Conservation (phyloP, 2,797 vertebrate species). For the Sebastes iracundus region DNA sequence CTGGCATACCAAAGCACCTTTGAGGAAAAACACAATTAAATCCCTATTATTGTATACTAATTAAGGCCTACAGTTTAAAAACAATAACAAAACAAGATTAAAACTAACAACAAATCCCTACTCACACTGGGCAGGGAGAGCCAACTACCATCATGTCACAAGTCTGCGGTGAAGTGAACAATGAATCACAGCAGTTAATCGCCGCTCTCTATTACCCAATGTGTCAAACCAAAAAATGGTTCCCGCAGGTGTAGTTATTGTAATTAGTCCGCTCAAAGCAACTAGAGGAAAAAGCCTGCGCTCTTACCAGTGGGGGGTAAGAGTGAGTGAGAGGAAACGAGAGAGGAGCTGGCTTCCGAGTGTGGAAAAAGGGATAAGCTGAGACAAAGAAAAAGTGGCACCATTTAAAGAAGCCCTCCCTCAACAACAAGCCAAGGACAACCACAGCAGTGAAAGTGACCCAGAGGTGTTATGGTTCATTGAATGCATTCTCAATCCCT, state of each 20-base stretch:
- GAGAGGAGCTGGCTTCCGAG: background rate
- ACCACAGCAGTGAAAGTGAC: constrained; percentile 42
- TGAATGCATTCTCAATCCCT: constrained; percentile 40
- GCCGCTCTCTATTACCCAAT: constrained; percentile 52
- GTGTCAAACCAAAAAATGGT: constrained; percentile 73
- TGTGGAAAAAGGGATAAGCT: constrained; percentile 25
- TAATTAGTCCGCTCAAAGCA: constrained; percentile 74
- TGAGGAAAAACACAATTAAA: background rate
- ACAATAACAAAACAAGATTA: background rate
- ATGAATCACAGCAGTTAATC: constrained; percentile 72
- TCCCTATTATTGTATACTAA: background rate
- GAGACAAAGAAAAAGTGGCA: constrained; percentile 48
- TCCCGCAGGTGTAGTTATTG: constrained; percentile 77
- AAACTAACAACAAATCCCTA: background rate
- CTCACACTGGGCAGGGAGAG: background rate
- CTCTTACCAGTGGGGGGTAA: constrained; percentile 38
- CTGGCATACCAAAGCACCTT: background rate
- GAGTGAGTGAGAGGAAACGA: constrained; percentile 30
- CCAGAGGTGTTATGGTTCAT: constrained; percentile 44
- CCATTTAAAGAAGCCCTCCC: constrained; percentile 47
- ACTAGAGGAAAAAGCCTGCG: constrained; percentile 48
- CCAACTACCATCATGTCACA: constrained; percentile 30
- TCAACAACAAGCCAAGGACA: constrained; percentile 61
- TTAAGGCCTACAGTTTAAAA: background rate
- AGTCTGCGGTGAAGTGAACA: constrained; percentile 39